phyloP scores from a whole-genome alignment of 2,113 vertebrate species.

The Empidonax alnorum region DNA sequence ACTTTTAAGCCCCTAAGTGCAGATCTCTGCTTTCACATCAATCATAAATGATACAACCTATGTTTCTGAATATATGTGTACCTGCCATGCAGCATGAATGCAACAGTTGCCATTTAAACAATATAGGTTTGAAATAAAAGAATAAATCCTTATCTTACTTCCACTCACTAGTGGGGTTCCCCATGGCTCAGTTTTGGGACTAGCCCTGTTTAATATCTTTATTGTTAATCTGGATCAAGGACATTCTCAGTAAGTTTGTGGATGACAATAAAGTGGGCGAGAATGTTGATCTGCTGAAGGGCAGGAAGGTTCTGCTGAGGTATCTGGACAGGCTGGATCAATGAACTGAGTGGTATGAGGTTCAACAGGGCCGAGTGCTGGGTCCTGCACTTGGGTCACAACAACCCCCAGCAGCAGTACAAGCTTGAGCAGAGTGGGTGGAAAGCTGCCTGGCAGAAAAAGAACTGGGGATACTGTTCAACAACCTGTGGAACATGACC shows the following conservation, averaged over 20 bases:
- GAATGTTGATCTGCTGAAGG: neutral
- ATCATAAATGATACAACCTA: neutral
- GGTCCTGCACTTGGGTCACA: neutral
- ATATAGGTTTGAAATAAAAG: neutral
- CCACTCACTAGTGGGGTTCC: neutral
- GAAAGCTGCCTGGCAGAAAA: fast-evolving
- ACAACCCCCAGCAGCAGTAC: neutral
- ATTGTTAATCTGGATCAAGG: too few relatives aligned
- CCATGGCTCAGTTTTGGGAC: neutral
- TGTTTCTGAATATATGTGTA: neutral
- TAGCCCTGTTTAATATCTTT: neutral
- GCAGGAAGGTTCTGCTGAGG: neutral
- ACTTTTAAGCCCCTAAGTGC: neutral
- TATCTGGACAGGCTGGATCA: neutral
- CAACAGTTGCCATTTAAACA: neutral
- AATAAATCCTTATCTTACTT: neutral
- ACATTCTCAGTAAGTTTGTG: neutral
- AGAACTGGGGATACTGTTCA: too few relatives aligned
- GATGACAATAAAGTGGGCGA: fast-evolving
- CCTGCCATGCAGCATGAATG: neutral
- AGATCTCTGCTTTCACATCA: neutral
- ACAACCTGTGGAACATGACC: neutral
- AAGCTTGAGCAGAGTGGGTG: neutral
- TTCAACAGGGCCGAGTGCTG: neutral
- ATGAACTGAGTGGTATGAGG: neutral